Evolutionary conservation across 2,888 invertebrate species (phyloP).

Genomic region (Calameuta idolon): DNA sequence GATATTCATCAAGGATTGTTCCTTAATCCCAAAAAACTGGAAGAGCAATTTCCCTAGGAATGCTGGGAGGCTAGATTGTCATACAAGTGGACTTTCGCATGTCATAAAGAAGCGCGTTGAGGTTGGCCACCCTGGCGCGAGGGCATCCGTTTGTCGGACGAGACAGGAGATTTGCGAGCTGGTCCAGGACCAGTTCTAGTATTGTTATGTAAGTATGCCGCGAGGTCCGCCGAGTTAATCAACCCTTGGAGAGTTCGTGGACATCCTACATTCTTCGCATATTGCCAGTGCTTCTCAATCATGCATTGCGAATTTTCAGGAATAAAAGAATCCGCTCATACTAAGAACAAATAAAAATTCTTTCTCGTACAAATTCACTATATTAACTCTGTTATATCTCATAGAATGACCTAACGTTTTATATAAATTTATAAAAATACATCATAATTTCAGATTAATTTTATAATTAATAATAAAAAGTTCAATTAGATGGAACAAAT

Average conservation of each 20-base stretch:
- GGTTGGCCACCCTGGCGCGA: constrained; percentile 11
- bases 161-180: background rate
- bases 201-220: constrained; percentile 39
- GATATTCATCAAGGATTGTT: background rate
- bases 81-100: constrained; percentile 23
- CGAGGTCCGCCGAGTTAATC: constrained; percentile 41
- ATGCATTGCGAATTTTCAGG: background rate
- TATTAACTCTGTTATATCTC: no score
- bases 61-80: constrained; percentile 18
- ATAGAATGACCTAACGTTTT: no score
- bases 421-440: no score
- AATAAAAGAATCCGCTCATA: background rate
- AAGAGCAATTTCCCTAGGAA: constrained; percentile 32
- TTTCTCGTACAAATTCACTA: background rate
- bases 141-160: constrained; percentile 4
- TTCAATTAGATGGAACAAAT: no score
- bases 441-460: no score
- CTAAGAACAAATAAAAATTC: background rate
- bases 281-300: constrained; percentile 32
- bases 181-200: constrained; percentile 17
- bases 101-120: constrained; percentile 21
- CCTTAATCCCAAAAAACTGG: constrained; percentile 20
- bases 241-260: constrained; percentile 35
- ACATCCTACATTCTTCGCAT: constrained; percentile 34
- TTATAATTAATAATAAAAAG: no score